phyloP scores from a whole-genome alignment of 2,797 vertebrate genomes.

The Poecilia wingei region DNA sequence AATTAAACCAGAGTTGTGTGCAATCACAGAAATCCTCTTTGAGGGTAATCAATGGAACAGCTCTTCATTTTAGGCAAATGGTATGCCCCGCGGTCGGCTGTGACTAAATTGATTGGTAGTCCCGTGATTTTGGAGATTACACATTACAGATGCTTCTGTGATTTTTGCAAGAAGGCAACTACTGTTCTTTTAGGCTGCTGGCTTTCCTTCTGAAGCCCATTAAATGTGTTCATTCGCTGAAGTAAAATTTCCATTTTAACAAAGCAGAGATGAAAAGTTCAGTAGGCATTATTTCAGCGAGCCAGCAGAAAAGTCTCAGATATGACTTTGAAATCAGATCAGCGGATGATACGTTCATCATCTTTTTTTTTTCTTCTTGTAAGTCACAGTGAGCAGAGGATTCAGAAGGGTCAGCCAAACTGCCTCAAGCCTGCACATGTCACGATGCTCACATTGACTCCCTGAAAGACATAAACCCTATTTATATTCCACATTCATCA shows the following conservation, averaged over 20 bases:
- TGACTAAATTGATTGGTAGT: slow-evolving; percentile 17
- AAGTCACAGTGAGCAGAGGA: slow-evolving; percentile 20
- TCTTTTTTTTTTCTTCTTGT: not conserved
- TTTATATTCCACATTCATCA: slow-evolving; percentile 20
- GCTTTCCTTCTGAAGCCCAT: not conserved
- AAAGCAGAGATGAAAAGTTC: slow-evolving; percentile 18
- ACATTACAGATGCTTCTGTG: not conserved
- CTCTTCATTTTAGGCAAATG: slow-evolving; percentile 16
- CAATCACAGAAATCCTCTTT: slow-evolving; percentile 11
- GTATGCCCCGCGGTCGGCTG: not conserved
- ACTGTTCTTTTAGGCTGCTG: not conserved
- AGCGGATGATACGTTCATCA: slow-evolving; percentile 22
- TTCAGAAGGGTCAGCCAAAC: slow-evolving; percentile 29
- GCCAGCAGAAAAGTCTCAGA: not conserved
- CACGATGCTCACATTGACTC: slow-evolving; percentile 1
- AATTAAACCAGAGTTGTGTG: slow-evolving; percentile 39
- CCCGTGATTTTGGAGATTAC: slow-evolving; percentile 7
- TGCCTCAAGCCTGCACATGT: not conserved
- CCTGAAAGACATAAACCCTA: slow-evolving; percentile 15
- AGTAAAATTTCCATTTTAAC: not conserved
- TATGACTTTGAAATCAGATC: not conserved
- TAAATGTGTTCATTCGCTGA: slow-evolving; percentile 7
- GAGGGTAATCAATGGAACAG: slow-evolving; percentile 30
- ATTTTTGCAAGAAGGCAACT: not conserved
- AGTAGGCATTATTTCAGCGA: slow-evolving; percentile 24